Evolutionary conservation across 1,140 invertebrate genomes (phyloP).

Genomic region (Copidosoma floridanum): DNA sequence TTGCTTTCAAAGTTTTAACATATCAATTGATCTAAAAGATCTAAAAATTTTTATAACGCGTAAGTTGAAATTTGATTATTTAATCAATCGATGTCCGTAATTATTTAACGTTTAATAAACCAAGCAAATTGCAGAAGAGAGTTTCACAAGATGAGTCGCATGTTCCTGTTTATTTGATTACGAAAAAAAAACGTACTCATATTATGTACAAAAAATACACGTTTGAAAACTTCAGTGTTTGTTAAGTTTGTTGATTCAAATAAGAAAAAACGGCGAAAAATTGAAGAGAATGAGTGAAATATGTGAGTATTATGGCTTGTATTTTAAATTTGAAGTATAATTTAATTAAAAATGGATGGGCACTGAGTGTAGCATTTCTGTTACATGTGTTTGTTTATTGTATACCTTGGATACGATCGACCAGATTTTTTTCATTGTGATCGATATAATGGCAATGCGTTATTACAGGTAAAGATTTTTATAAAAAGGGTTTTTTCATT

Average conservation of each 20-base stretch:
- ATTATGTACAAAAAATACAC: background rate
- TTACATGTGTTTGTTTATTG: no score
- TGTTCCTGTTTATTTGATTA: constrained; percentile 7
- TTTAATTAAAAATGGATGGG: background rate
- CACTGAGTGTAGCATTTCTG: no score
- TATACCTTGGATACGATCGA: no score
- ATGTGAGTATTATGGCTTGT: constrained; percentile 2
- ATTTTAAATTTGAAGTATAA: no score
- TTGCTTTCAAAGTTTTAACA: constrained; percentile 36
- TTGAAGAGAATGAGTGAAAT: background rate
- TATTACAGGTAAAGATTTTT: no score
- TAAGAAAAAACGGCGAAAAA: background rate
- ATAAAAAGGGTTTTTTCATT: no score
- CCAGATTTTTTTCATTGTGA: no score
- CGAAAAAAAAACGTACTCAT: background rate
- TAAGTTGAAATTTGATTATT: background rate
- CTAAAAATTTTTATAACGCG: constrained; percentile 36
- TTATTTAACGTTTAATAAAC: no score
- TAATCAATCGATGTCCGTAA: no score
- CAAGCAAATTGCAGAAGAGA: constrained; percentile 1
- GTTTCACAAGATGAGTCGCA: constrained; percentile 16
- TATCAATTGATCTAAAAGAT: constrained; percentile 46
- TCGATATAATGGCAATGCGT: no score
- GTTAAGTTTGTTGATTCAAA: constrained; percentile 13
- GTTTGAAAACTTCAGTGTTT: background rate